These are phyloP conservation scores for Tragelaphus buxtoni DNA, from an alignment of 2,113 vertebrate species.

Conservation along the genomic window DNA sequence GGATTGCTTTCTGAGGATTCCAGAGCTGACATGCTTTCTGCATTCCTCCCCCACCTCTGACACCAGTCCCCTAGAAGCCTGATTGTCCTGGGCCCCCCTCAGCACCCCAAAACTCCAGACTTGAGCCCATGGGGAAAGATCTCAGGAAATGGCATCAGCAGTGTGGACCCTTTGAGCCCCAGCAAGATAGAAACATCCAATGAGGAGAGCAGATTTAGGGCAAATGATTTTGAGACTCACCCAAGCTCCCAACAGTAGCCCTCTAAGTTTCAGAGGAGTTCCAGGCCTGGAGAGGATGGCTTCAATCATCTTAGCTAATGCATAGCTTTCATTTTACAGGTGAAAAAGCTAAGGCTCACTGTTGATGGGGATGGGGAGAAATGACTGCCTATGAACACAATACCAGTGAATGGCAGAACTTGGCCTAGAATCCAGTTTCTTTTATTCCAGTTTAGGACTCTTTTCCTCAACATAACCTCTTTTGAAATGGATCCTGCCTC, in stretches of 20 bases:
- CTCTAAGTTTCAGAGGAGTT: neutral
- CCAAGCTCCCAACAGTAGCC: neutral
- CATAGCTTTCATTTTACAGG: constrained; percentile 6
- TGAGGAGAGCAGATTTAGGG: neutral
- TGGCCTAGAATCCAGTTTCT: neutral
- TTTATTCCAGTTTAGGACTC: neutral
- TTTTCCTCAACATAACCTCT: neutral
- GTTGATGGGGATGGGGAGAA: neutral
- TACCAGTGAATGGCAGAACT: neutral
- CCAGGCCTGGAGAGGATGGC: neutral
- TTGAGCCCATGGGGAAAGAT: neutral
- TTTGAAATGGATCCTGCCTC: neutral
- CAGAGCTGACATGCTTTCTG: constrained; percentile 39
- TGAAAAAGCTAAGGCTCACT: neutral
- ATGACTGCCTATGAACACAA: neutral
- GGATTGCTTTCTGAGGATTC: constrained; percentile 72
- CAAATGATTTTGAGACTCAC: neutral
- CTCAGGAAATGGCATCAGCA: neutral
- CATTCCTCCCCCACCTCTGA: neutral
- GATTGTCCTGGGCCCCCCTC: neutral
- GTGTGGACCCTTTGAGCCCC: neutral
- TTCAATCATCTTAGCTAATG: neutral
- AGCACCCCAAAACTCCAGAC: neutral
- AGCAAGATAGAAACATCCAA: neutral
- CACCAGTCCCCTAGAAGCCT: neutral